These are phyloP conservation scores for Fregata magnificens DNA, from an alignment of 2,113 vertebrate genomes.

Conservation along the genomic window DNA sequence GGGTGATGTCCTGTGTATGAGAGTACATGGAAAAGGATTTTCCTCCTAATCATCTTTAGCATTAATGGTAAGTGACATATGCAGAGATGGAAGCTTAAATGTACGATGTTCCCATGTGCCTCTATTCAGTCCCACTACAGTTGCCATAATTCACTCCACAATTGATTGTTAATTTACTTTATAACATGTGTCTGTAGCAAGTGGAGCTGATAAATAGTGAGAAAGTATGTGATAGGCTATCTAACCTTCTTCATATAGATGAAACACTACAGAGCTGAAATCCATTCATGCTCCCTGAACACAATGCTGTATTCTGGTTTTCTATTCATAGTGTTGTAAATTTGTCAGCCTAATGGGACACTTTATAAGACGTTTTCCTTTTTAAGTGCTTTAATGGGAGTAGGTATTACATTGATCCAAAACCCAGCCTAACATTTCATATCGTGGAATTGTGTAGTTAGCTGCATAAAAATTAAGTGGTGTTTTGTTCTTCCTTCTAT, in stretches of 20 bases:
- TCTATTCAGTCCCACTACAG: conserved; percentile 37
- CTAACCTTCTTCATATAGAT: conserved; percentile 49
- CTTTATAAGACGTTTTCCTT: conserved; percentile 76
- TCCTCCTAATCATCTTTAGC: conserved; percentile 24
- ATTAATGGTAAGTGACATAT: conserved; percentile 43
- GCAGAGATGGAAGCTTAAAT: conserved; percentile 45
- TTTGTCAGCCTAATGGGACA: conserved; percentile 80
- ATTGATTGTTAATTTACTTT: conserved; percentile 69
- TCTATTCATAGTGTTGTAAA: conserved; percentile 64
- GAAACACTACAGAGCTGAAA: conserved; percentile 56
- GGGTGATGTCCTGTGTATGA: background rate
- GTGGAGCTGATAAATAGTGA: conserved; percentile 50
- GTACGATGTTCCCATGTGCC: conserved; percentile 17
- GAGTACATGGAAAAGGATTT: background rate
- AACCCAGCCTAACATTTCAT: conserved; percentile 62
- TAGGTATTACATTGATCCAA: conserved; percentile 74
- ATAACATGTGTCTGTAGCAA: conserved; percentile 25
- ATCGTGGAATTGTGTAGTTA: conserved; percentile 40
- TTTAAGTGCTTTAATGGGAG: conserved; percentile 74
- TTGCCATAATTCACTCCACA: conserved; percentile 67
- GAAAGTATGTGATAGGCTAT: conserved; percentile 38
- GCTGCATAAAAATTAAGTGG: conserved; percentile 37
- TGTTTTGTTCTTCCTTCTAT: conserved; percentile 6
- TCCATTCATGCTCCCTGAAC: conserved; percentile 63
- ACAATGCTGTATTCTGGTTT: conserved; percentile 49